Evolutionary conservation across 2,113 vertebrate species (phyloP).

Genomic region (Xenopus borealis): DNA sequence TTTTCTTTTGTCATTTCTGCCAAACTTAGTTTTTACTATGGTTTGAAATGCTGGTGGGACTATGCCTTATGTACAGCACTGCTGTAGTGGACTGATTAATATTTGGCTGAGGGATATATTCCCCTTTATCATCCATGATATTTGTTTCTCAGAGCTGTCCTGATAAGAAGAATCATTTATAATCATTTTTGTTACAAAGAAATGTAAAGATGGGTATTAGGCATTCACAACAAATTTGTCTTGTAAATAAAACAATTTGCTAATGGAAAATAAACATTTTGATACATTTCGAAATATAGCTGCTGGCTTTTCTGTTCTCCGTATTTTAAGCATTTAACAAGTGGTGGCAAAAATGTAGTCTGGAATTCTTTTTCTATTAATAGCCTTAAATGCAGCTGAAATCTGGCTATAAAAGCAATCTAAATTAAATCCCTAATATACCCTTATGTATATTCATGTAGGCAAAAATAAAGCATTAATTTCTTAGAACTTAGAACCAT

Average conservation of each 20-base stretch:
- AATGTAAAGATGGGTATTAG: not conserved
- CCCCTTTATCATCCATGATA: too few species aligned
- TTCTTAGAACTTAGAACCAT: not conserved
- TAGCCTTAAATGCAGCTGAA: not conserved
- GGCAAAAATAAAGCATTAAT: conserved; percentile 6
- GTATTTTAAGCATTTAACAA: conserved; percentile 15
- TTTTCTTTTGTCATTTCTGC: too few species aligned
- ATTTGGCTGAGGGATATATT: too few species aligned
- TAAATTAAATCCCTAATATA: not conserved
- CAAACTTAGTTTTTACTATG: too few species aligned
- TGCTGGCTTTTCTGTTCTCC: not conserved
- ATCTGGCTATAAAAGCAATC: not conserved
- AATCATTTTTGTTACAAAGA: not conserved
- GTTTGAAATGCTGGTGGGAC: too few species aligned
- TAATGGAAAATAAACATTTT: not conserved
- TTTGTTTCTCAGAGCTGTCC: too few species aligned
- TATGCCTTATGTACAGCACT: too few species aligned
- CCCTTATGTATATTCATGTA: conserved; percentile 29
- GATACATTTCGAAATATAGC: not conserved
- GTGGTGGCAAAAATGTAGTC: conserved; percentile 5
- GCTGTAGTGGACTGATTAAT: too few species aligned
- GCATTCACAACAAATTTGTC: not conserved
- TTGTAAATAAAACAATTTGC: not conserved
- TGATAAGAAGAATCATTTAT: too few species aligned
- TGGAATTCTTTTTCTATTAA: not conserved